These are phyloP conservation scores for Urophycis tenuis DNA, from an alignment of 2,797 vertebrate genomes.

Conservation along the genomic window DNA sequence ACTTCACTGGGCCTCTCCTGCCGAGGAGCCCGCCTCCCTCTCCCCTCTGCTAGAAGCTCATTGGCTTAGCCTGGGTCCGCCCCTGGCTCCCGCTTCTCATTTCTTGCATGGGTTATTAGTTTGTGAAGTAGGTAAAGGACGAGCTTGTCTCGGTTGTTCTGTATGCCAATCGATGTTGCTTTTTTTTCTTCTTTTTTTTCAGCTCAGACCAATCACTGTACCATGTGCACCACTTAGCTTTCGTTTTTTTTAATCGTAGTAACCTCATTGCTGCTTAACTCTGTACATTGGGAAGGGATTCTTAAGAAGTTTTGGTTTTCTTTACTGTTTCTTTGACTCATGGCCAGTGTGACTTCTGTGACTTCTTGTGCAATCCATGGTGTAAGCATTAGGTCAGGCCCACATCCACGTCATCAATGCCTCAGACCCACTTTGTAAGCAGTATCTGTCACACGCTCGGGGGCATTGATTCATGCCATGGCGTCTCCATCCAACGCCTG, in stretches of 20 bases:
- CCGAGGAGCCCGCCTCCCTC: neutral
- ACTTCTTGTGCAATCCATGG: conserved; percentile 42
- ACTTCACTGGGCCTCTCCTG: conserved; percentile 55
- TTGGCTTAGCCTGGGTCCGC: neutral
- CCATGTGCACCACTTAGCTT: conserved; percentile 13
- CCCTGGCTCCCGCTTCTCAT: neutral
- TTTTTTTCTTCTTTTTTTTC: conserved; percentile 22
- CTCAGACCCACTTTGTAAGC: neutral
- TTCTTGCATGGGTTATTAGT: neutral
- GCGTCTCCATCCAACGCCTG: conserved; percentile 34
- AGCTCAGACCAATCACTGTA: conserved; percentile 57
- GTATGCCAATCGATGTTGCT: neutral
- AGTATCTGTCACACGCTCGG: neutral
- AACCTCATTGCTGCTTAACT: conserved; percentile 31
- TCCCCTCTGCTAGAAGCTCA: neutral
- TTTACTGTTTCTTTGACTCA: conserved; percentile 11
- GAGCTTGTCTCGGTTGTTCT: neutral
- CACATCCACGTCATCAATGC: conserved; percentile 31
- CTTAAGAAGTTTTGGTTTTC: neutral
- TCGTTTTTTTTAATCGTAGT: conserved; percentile 27
- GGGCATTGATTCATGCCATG: conserved; percentile 34
- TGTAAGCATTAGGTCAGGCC: conserved; percentile 32
- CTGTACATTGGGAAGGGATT: neutral
- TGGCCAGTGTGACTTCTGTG: conserved; percentile 38
- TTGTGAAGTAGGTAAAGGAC: neutral